A percentile compares a stretch with the other conserved stretches of the same genome.
Conservation (phyloP, 2,888 invertebrate genomes). For the Ectemnius lituratus region DNA sequence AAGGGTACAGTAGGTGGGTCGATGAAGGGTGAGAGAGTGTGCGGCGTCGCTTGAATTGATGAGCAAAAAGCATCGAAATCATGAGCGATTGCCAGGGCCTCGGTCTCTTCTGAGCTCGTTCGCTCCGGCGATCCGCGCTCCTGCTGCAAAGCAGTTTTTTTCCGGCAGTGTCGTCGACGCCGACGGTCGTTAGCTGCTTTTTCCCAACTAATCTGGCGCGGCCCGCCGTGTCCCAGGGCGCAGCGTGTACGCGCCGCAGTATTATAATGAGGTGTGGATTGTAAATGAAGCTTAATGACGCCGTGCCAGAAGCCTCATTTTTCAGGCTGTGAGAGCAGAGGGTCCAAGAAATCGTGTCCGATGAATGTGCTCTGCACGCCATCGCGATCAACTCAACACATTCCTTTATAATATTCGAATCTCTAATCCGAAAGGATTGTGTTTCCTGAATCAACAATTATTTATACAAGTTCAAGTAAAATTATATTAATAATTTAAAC, state of each 20-base stretch:
- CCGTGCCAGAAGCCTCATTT: constrained; percentile 66
- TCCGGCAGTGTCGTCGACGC: constrained; percentile 61
- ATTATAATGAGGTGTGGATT: constrained; percentile 74
- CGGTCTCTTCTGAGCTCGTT: constrained; percentile 52
- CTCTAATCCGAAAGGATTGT: constrained; percentile 7
- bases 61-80: constrained; percentile 71
- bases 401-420: constrained; percentile 14
- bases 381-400: constrained; percentile 37
- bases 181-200: constrained; percentile 71
- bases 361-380: constrained; percentile 29
- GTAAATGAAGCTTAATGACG: constrained; percentile 75
- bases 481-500: too few species aligned
- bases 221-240: constrained; percentile 50
- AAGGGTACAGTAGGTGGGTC: constrained; percentile 32
- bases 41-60: constrained; percentile 64
- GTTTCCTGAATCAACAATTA: too few species aligned
- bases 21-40: constrained; percentile 32
- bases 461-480: too few species aligned
- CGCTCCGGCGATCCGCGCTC: constrained; percentile 42
- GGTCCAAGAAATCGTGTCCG: constrained; percentile 19
- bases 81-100: constrained; percentile 62
- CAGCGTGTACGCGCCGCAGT: constrained; percentile 53
- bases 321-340: constrained; percentile 57
- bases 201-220: constrained; percentile 68
- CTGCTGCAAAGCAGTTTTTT: constrained; percentile 63